A percentile compares a stretch with the other conserved stretches of the same genome.
These are phyloP conservation scores for Saccostrea cuccullata DNA, from an alignment of 1,140 invertebrate species.

Conservation along the genomic window DNA sequence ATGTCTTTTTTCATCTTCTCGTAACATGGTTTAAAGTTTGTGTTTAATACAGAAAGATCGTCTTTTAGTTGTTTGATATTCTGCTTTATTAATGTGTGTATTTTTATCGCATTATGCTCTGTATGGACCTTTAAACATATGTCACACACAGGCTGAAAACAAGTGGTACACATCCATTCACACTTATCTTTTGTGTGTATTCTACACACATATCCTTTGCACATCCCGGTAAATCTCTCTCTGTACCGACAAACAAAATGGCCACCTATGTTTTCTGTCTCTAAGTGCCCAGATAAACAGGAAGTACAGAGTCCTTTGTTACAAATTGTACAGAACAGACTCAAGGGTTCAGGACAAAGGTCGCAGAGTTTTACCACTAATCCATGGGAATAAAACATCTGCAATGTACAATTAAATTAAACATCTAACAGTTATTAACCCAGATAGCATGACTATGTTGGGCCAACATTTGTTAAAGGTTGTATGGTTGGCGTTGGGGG, in stretches of 20 bases:
- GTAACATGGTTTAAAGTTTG: neutral
- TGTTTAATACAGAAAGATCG: neutral
- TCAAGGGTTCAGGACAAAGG: neutral
- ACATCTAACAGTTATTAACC: too few species aligned
- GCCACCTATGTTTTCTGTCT: neutral
- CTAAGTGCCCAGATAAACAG: neutral
- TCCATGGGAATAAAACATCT: neutral
- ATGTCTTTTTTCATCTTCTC: neutral
- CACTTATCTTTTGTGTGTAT: neutral
- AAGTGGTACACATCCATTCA: neutral
- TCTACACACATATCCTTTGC: neutral
- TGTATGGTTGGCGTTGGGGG: too few species aligned
- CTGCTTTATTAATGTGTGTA: neutral
- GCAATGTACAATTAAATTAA: neutral
- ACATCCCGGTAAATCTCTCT: neutral
- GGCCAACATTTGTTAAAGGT: too few species aligned
- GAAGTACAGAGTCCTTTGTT: neutral
- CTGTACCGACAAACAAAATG: constrained; percentile 1
- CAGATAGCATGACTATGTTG: too few species aligned
- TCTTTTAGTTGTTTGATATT: neutral
- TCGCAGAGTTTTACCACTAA: neutral
- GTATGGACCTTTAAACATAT: neutral
- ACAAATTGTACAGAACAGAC: neutral
- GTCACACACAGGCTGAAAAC: neutral
- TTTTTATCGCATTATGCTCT: neutral